These are phyloP conservation scores for Noctua comes DNA, from an alignment of 2,888 invertebrate genomes.

Conservation along the genomic window DNA sequence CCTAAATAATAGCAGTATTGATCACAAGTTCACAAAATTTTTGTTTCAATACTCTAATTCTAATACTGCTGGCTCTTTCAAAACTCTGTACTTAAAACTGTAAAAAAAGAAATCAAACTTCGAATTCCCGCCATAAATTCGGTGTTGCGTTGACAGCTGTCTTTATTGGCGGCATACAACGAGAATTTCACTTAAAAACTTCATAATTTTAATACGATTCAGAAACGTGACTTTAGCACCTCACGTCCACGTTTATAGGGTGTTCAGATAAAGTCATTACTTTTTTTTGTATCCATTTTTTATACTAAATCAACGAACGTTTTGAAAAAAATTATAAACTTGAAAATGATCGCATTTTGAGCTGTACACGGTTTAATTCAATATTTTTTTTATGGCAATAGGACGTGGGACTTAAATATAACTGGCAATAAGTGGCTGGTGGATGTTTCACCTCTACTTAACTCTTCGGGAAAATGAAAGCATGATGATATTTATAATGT, in stretches of 20 bases:
- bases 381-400: background rate
- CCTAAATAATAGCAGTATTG: background rate
- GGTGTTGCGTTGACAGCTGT: conserved; percentile 71
- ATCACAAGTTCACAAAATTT: background rate
- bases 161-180: conserved; percentile 68
- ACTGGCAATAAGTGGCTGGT: background rate
- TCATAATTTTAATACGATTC: conserved; percentile 88
- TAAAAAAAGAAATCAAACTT: conserved; percentile 56
- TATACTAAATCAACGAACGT: conserved; percentile 12
- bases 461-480: background rate
- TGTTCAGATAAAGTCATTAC: conserved; percentile 61
- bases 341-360: conserved; percentile 3
- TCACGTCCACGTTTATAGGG: conserved; percentile 69
- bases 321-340: conserved; percentile 41
- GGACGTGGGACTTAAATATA: background rate
- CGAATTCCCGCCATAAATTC: conserved; percentile 71
- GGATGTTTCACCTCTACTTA: background rate
- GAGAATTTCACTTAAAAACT: conserved; percentile 73
- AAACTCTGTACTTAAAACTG: conserved; percentile 37
- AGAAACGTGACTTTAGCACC: conserved; percentile 87
- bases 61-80: conserved; percentile 28
- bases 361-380: background rate
- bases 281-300: conserved; percentile 35
- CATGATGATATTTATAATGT: background rate
- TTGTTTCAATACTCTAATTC: conserved; percentile 7